Base-by-base conservation (phyloP, 2,113 vertebrate species). In the Alces alces region DNA sequence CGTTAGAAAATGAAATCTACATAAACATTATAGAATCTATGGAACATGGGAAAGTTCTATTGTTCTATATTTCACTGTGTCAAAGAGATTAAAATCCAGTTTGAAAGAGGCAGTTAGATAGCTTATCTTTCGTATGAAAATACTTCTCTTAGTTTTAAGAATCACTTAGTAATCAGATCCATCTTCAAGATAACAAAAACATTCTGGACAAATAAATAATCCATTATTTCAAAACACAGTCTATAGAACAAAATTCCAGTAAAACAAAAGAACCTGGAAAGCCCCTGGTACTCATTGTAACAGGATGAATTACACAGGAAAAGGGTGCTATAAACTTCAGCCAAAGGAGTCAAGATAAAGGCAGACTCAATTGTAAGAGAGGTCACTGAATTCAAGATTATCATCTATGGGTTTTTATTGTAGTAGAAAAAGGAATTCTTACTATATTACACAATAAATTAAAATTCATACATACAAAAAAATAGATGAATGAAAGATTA, bases 251-350 rank as follows among this genome's bases (percentile, higher is more conserved):
- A 52, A 96, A 97, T 97, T 96, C 87, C 91, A 91, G 66, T 86
- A 94, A 96, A 97, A 97, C 88, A 96, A 96, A 94, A 94, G 47
- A 78, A 36, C 47, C 50, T 96, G 96, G 96, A 95, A 98, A 97
- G 88, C 95, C 94, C 97, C 95, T 95, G 7, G 25, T 4, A 88
- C 76, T 96, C 82, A 91, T 0, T 93, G 13, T 73, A 89, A 93
- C 61, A 86, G 86, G 28, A 94, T 79, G 82, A 96, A 88, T 86
- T 95, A 76, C n/a, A 94, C 55, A 95, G 93, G 78, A 95, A 97
- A 96, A 95, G 23, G 64, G 6, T 43, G 17, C 9, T 95, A 39
- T 54, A 84, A 97, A 87, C 66, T 83, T 94, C 33, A 79, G 93
- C 57, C 39, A 80, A 87, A 95, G 73, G 6, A 96, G 66, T 16